A percentile compares a stretch with the other conserved stretches of the same genome.
phyloP scores from a whole-genome alignment of 2,888 invertebrate genomes.

The Saturnia pavonia region DNA sequence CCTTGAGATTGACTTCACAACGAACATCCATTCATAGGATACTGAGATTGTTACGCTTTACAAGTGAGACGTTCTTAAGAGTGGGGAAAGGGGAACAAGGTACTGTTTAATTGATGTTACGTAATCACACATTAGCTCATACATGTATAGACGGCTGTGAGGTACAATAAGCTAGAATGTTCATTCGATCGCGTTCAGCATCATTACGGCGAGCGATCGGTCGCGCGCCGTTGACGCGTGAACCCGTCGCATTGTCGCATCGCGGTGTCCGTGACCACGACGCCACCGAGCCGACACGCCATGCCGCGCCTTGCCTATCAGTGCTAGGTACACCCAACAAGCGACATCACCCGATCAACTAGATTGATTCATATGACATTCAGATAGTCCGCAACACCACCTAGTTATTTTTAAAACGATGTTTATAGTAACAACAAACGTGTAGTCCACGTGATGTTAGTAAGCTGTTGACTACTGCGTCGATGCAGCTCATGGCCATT shows the following conservation, averaged over 20 bases:
- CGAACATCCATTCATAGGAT: no score
- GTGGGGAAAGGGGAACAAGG: no score
- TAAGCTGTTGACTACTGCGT: no score
- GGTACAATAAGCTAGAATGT: constrained; percentile 32
- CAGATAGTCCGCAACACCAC: not conserved
- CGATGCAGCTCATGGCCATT: no score
- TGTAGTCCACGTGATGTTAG: no score
- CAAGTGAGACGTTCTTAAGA: no score
- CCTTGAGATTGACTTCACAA: no score
- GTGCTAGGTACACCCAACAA: not conserved
- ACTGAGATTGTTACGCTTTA: no score
- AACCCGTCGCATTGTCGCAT: constrained; percentile 52
- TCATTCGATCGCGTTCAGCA: constrained; percentile 25
- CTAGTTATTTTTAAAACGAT: no score
- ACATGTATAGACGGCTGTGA: not conserved
- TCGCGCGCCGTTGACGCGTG: constrained; percentile 48
- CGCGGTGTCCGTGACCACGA: constrained; percentile 46
- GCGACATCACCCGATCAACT: not conserved
- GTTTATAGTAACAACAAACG: no score
- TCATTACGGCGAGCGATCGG: constrained; percentile 25
- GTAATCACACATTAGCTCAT: not conserved
- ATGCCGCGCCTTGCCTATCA: constrained; percentile 48
- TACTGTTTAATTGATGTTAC: not conserved
- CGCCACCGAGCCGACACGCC: constrained; percentile 38
- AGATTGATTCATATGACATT: not conserved